These are phyloP conservation scores for Ericerus pela DNA, from an alignment of 1,140 invertebrate species.

Conservation along the genomic window DNA sequence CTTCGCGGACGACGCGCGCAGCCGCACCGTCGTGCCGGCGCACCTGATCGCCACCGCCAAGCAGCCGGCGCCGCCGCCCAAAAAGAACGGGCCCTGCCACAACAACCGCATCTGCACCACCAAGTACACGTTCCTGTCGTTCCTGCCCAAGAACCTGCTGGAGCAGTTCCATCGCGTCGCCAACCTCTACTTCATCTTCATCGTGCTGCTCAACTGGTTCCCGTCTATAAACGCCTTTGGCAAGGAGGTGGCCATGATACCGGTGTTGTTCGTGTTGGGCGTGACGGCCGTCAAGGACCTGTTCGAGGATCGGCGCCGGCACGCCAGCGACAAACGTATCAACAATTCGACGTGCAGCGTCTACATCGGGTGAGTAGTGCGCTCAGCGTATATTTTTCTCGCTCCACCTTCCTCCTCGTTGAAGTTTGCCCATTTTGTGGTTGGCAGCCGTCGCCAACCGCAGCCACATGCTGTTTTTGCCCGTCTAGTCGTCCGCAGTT, in stretches of 20 bases:
- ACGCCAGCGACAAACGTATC: conserved; percentile 78
- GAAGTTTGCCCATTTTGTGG: no score
- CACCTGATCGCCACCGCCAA: conserved; percentile 50
- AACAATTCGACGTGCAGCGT: conserved; percentile 85
- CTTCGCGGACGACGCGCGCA: conserved; percentile 26
- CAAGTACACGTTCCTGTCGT: conserved; percentile 87
- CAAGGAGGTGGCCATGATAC: conserved; percentile 90
- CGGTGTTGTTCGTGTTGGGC: conserved; percentile 82
- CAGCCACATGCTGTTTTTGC: no score
- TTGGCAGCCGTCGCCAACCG: no score
- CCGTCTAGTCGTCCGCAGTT: no score
- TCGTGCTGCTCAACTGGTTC: conserved; percentile 89
- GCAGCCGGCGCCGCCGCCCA: conserved; percentile 54
- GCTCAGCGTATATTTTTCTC: no score
- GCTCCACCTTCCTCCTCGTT: background rate
- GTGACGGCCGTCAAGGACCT: conserved; percentile 96
- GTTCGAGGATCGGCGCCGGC: conserved; percentile 83
- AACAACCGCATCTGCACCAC: conserved; percentile 81
- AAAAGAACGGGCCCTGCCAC: conserved; percentile 63
- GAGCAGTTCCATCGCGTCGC: conserved; percentile 97
- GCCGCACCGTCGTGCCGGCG: conserved; percentile 52
- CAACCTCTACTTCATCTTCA: conserved; percentile 96
- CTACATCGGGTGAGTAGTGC: conserved; percentile 74
- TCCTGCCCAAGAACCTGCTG: conserved; percentile 89
- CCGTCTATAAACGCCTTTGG: conserved; percentile 87